These are phyloP conservation scores for Hydractinia echinata DNA, from an alignment of 30 jellyfish, hydroid and myxozoan genomes.

Conservation along the genomic window DNA sequence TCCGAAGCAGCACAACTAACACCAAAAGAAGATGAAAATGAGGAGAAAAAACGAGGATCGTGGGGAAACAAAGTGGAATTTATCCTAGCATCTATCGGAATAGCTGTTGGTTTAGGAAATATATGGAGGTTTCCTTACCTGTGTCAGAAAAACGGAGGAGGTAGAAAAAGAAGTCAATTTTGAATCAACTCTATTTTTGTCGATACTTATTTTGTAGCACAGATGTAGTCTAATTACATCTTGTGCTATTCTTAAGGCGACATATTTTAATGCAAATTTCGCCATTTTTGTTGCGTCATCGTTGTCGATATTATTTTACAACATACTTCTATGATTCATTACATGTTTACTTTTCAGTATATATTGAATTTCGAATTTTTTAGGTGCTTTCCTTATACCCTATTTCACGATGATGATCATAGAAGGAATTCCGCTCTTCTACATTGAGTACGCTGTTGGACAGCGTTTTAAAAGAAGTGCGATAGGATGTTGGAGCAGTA, in stretches of 20 bases:
- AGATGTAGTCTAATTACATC: too few relatives aligned
- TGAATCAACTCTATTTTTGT: too few relatives aligned
- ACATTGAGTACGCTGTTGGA: constrained; percentile 85
- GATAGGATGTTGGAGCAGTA: constrained; percentile 64
- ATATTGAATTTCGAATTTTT: neutral
- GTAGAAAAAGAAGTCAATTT: constrained; percentile 25
- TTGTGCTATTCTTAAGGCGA: too few relatives aligned
- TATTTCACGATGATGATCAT: constrained; percentile 81
- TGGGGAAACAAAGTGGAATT: constrained; percentile 96
- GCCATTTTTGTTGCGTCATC: too few relatives aligned
- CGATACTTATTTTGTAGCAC: too few relatives aligned
- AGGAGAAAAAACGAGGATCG: constrained; percentile 67
- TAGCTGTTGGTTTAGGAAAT: constrained; percentile 99
- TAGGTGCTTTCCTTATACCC: constrained; percentile 88
- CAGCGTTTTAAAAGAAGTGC: constrained; percentile 82
- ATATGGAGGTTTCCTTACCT: constrained; percentile 96
- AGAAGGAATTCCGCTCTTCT: constrained; percentile 89
- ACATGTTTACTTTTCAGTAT: neutral
- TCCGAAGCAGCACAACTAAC: too few relatives aligned
- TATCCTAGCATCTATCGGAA: constrained; percentile 93
- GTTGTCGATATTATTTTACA: too few relatives aligned
- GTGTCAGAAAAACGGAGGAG: constrained; percentile 97
- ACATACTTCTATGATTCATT: too few relatives aligned
- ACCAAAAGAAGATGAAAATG: constrained; percentile 33
- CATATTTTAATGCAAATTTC: too few relatives aligned